These are phyloP conservation scores for Micromesistius poutassou DNA, from an alignment of 2,797 vertebrate genomes.

Conservation along the genomic window DNA sequence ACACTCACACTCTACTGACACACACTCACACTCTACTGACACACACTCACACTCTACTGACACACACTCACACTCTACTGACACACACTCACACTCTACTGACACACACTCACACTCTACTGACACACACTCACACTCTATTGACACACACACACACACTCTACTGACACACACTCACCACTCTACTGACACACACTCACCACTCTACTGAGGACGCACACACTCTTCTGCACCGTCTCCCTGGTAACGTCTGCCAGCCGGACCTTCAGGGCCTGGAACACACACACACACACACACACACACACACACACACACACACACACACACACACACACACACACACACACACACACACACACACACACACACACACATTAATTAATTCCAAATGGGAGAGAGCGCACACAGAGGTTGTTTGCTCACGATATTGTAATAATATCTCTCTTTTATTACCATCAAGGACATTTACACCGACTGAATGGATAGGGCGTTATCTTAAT, in stretches of 20 bases:
- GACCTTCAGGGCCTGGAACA: conserved; percentile 86
- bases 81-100: too few relatives aligned
- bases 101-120: too few relatives aligned
- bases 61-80: too few relatives aligned
- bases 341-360: background rate
- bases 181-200: conserved; percentile 84
- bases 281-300: background rate
- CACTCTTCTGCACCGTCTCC: conserved; percentile 98
- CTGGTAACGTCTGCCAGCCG: conserved; percentile 93
- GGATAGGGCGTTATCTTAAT: background rate
- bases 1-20: too few relatives aligned
- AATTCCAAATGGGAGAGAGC: background rate
- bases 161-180: conserved; percentile 80
- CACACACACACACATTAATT: background rate
- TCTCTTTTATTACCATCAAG: background rate
- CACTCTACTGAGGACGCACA: conserved; percentile 95
- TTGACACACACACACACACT: background rate
- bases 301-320: background rate
- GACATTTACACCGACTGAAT: background rate
- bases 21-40: too few relatives aligned
- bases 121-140: too few relatives aligned
- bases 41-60: too few relatives aligned
- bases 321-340: background rate
- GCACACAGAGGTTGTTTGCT: background rate
- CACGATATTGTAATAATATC: conserved; percentile 3